Base-by-base conservation (phyloP, 2,113 vertebrate genomes). In the Lophotis ruficrista region DNA sequence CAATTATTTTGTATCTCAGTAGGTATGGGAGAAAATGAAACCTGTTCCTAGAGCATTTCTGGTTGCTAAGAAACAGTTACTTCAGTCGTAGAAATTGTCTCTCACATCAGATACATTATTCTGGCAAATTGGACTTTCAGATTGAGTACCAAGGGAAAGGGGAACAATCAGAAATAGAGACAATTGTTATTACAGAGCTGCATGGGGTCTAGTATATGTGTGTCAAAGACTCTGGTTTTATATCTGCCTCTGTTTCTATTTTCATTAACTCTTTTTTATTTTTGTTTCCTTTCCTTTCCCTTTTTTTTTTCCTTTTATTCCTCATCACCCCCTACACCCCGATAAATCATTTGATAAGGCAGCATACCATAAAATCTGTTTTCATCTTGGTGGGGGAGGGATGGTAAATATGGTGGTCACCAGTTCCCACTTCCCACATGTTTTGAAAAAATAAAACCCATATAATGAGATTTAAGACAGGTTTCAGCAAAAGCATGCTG, bases 91-190 rank as follows among this genome's bases (percentile, higher is more conserved):
- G 93, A 95, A 95, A 92, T 90, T 90, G 71, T 79, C 58, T 94
- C 92, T 95, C 83, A 83, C 75, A 73, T 81, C 88, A 95, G 80
- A 91, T 93, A 95, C 66, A 73, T 92, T 87, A 96, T 89, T 96
- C 95, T 94, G 72, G 75, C 56, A 83, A 94, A 94, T 87, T 96
- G 86, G 91, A 95, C 93, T 95, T 96, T 96, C 91, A 94, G 95
- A 96, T 90, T 95, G 93, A 96, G 64, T 83, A 95, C 73, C 96
- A 95, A 91, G 96, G 91, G 95, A 93, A 96, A 94, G 93, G 21
- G 48, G 89, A 93, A 93, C 89, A 91, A 93, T 96, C 89, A 96
- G 91, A 94, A 95, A 95, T 43, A 69, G 66, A 96, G 94, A 96
- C 84, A 87, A 96, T 96, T 95, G 90, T 61, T 96, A 85, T 93